phyloP scores from a whole-genome alignment of 2,797 vertebrate species.

The Melanotaenia nigrans region DNA sequence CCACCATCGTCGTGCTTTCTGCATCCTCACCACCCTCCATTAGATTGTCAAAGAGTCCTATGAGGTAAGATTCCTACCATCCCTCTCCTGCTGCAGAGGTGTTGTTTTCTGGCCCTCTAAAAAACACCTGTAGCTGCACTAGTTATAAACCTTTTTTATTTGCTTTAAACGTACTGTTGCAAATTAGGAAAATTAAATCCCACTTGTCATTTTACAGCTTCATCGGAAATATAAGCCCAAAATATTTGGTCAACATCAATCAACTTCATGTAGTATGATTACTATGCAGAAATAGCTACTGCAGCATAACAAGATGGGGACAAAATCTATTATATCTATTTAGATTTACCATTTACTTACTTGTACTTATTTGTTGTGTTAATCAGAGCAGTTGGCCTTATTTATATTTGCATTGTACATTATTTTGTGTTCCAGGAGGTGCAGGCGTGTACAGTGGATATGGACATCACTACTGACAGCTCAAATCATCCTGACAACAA shows the following conservation, averaged over 20 bases:
- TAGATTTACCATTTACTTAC: not conserved
- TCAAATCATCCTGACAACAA: conserved; percentile 96
- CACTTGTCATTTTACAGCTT: not conserved
- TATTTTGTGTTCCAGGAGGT: conserved; percentile 86
- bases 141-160: not conserved
- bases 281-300: not conserved
- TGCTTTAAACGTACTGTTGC: not conserved
- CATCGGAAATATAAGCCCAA: not conserved
- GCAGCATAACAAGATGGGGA: not conserved
- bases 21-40: conserved; percentile 95
- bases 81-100: conserved; percentile 61
- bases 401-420: not conserved
- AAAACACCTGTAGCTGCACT: not conserved
- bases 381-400: not conserved
- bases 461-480: conserved; percentile 92
- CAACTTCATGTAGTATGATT: not conserved
- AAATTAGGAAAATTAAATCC: not conserved
- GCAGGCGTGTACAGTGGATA: conserved; percentile 91
- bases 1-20: conserved; percentile 96
- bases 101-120: conserved; percentile 42
- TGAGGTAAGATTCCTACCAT: conserved; percentile 92
- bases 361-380: not conserved
- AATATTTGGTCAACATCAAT: too few species aligned
- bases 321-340: not conserved
- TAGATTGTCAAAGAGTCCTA: conserved; percentile 99